phyloP scores from a whole-genome alignment of 2,888 invertebrate species.

The Molanna angustata region DNA sequence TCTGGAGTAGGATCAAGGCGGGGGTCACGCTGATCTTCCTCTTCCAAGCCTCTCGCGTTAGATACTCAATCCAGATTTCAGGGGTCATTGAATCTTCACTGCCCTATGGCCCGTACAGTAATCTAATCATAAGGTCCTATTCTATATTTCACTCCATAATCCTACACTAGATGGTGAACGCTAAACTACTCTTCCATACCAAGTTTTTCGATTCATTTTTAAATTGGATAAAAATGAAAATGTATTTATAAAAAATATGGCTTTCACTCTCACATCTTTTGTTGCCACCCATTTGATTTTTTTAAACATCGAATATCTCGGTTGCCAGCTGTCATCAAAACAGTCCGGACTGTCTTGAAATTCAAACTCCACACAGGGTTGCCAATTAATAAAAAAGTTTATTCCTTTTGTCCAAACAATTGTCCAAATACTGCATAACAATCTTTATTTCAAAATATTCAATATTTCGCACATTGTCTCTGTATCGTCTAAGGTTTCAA shows the following conservation, averaged over 20 bases:
- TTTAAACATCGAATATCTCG: no score
- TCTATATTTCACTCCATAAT: conserved; percentile 31
- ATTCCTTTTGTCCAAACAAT: no score
- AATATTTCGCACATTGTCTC: no score
- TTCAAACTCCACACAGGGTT: no score
- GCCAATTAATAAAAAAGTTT: no score
- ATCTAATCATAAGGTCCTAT: conserved; percentile 31
- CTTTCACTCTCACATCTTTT: no score
- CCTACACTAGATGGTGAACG: conserved; percentile 28
- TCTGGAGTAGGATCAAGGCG: conserved; percentile 4
- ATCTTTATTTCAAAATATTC: neutral
- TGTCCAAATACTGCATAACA: neutral
- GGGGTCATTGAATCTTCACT: conserved; percentile 30
- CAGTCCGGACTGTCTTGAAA: no score
- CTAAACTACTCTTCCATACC: neutral
- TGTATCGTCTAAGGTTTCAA: no score
- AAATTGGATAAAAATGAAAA: neutral
- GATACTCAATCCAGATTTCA: conserved; percentile 30
- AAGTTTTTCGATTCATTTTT: conserved; percentile 1
- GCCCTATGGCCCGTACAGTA: conserved; percentile 28
- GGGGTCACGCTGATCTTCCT: conserved; percentile 17
- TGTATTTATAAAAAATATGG: no score
- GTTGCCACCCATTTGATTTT: no score
- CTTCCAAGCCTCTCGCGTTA: conserved; percentile 7
- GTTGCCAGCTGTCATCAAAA: no score